Base-by-base conservation (phyloP, 2,888 invertebrate genomes). In the Melinopterus prodromus region DNA sequence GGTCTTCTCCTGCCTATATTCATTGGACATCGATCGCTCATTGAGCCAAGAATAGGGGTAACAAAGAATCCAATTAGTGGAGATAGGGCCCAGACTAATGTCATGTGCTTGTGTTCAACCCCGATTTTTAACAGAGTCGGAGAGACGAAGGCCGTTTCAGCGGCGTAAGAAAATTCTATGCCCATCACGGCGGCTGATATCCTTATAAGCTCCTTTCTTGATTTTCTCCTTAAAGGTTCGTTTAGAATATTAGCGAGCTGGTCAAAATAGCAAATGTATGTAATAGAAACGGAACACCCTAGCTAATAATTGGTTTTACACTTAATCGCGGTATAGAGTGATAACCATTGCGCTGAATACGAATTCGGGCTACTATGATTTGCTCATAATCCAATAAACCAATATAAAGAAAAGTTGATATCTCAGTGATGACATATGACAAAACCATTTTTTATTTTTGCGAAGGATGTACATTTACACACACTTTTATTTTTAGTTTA, bases 181-280 rank as follows among this genome's bases (percentile, higher is more conserved):
- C 99, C 98, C 95, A 98, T 98, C 0, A 99, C 98, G 0, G 98
- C 98, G 0, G 98, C 96, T 16, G 98, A 98, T 83, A 98, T 93
- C 9, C 97, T 92, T 83, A 98, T 93, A 84, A 98, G 90, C 88
- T 98, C 97, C 77, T 91, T 90, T 16, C 96, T 91, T 14, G 94
- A 94, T 90, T 97, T 97, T 83, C 92, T 91, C 89, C 97, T 97
- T 26, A 26, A 53, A 12, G 53, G 5, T 53, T 9, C 1, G 5
- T 26, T 26, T 88, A 75, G 89, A 86, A 76, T 70, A 79, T 75
- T 4, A 26, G 26, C 2, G 26, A 26, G 3, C 26, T 26, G 3
- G 3, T 26, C 26, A 26, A 26, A 26, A 26, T 26, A 26, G 3
- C 7, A 3, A n/a, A 71, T 1, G n/a, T 71, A 12, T 71, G 38